Evolutionary conservation across 2,113 vertebrate genomes (phyloP), one percentile per base, ranked within the genome.

Genomic region (Tragulus kanchil): DNA sequence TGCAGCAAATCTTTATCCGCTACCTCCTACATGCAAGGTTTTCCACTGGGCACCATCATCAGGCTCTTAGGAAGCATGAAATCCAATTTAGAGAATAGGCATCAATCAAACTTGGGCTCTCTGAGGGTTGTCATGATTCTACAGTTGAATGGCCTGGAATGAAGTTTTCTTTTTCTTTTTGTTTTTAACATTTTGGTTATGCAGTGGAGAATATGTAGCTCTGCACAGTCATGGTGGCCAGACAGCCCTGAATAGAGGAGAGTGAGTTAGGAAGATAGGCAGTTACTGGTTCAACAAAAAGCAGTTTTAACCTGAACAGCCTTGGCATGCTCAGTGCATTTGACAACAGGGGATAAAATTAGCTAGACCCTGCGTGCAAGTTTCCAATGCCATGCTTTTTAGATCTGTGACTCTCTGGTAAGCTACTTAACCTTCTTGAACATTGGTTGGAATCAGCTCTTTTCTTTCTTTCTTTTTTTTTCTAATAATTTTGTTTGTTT

Each of bases 281-380:
- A 6, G 3, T 62, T 59, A 6, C 71, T 19, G 12, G 3, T 11
- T 64, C 58, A 16, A 17, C 81, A 14, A 5, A 56, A 12, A 56
- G 45, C 42, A 3, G 0, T 56, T 36, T 42, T 26, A 11, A 67
- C 17, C 19, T 15, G 21, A 14, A 59, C 5, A 17, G 65, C 21
- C 26, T 82, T 56, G 25, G 50, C 1, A 2, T 48, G 7, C 42
- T 58, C 25, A 3, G 0, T 13, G 10, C 1, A 15, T 5, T 28
- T n/a, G 11, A 45, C 71, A 11, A 3, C 10, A 26, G 12, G 58
- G 62, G 4, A 12, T 84, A 25, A 11, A 75, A 8, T 58, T 61
- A 6, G 14, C 3, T 19, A 56, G 58, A 64, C 23, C 8, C 16
- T 23, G 8, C 8, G 0, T 52, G 8, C 8, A 17, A 62, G 58